These are phyloP conservation scores for Coleophora flavipennella DNA, from an alignment of 2,888 invertebrate species.

Conservation along the genomic window DNA sequence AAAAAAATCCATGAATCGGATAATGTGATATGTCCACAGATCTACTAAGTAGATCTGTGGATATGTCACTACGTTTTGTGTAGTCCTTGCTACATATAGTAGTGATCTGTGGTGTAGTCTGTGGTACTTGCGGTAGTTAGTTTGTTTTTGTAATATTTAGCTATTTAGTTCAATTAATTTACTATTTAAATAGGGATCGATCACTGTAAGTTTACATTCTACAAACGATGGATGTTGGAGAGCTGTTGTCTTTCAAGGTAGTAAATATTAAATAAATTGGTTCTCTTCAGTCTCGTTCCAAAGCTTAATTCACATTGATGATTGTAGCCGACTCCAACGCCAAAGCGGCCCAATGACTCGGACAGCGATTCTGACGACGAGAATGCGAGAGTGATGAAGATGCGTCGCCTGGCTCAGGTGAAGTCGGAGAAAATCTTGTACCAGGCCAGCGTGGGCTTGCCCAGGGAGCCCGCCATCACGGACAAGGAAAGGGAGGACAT, in stretches of 20 bases:
- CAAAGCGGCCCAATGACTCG: conserved; percentile 80
- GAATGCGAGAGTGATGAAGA: conserved; percentile 74
- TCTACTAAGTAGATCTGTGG: too few species aligned
- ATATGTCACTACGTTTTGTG: too few species aligned
- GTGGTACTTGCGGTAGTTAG: too few species aligned
- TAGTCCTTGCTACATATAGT: too few species aligned
- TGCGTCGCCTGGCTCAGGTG: conserved; percentile 72
- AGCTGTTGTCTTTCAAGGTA: conserved; percentile 66
- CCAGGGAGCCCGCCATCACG: conserved; percentile 75
- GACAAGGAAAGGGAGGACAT: conserved; percentile 86
- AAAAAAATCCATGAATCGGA: too few species aligned
- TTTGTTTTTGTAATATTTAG: too few species aligned
- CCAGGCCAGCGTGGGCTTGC: conserved; percentile 58
- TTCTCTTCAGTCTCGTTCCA: neutral
- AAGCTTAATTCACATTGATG: neutral
- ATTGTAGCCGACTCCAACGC: conserved; percentile 84
- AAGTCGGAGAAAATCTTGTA: conserved; percentile 49
- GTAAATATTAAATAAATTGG: conserved; percentile 4
- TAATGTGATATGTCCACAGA: too few species aligned
- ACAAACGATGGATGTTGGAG: conserved; percentile 59
- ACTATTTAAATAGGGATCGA: too few species aligned
- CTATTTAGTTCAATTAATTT: too few species aligned
- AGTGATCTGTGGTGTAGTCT: too few species aligned
- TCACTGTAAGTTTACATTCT: too few species aligned
- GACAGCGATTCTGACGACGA: conserved; percentile 79